Evolutionary conservation across 2,113 vertebrate species (phyloP).

Genomic region (Eubucco bourcierii): DNA sequence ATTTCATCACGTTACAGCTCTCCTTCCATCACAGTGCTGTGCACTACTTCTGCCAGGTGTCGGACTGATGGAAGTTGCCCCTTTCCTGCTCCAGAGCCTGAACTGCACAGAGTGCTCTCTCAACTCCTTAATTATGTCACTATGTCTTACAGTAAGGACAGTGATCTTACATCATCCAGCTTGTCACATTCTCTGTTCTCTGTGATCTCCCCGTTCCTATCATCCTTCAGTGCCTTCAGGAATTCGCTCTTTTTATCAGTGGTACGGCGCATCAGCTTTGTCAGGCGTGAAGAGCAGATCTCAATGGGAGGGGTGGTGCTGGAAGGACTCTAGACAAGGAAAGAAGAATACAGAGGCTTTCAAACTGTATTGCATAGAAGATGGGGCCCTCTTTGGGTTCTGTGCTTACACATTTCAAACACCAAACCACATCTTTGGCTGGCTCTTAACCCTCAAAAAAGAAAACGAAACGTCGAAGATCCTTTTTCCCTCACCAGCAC

Average conservation of each 20-base stretch:
- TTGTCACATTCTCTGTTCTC: slow-evolving; percentile 90
- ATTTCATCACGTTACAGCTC: background rate
- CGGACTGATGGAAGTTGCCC: background rate
- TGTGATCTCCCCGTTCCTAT: slow-evolving; percentile 87
- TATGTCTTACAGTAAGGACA: background rate
- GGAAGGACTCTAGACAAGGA: slow-evolving; percentile 84
- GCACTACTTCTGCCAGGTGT: background rate
- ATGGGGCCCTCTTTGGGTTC: background rate
- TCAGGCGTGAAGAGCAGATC: slow-evolving; percentile 90
- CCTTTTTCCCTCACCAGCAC: background rate
- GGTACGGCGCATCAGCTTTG: slow-evolving; percentile 92
- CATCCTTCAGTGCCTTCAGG: slow-evolving; percentile 93
- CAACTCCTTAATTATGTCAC: background rate
- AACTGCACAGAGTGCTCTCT: background rate
- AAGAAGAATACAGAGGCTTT: background rate
- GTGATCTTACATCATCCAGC: slow-evolving; percentile 83
- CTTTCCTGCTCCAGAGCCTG: background rate
- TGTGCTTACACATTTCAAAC: background rate
- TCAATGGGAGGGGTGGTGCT: slow-evolving; percentile 96
- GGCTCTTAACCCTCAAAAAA: background rate
- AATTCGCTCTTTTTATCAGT: slow-evolving; percentile 97
- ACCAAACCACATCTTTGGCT: background rate
- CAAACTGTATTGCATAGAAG: background rate
- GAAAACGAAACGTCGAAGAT: background rate
- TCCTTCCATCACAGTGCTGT: background rate